These are phyloP conservation scores for Rhabdophis nuchalis DNA, from an alignment of 2,797 vertebrate genomes.

Conservation along the genomic window DNA sequence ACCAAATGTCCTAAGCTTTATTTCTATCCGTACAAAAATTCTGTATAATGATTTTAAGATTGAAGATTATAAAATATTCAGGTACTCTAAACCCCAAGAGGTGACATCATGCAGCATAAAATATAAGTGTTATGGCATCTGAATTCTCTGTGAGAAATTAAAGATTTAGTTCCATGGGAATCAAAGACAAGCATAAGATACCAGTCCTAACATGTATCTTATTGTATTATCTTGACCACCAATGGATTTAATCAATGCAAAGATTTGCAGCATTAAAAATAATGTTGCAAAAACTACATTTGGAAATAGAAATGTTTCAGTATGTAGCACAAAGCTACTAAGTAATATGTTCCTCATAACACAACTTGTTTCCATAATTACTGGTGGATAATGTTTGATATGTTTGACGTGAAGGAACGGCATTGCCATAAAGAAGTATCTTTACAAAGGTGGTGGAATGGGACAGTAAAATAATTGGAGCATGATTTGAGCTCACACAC, in stretches of 20 bases:
- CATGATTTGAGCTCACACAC: neutral
- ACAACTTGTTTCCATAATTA: neutral
- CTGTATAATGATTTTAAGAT: neutral
- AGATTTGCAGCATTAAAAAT: neutral
- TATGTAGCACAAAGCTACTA: neutral
- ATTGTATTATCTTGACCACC: neutral
- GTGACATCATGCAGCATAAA: neutral
- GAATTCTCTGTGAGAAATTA: too few species aligned
- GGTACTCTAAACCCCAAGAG: neutral
- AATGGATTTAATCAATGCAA: neutral
- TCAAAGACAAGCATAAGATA: neutral
- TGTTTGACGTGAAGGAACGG: neutral
- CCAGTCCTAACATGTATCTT: neutral
- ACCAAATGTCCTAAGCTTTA: neutral
- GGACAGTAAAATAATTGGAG: neutral
- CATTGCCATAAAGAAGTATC: fast-evolving
- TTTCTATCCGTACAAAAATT: neutral
- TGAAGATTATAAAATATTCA: neutral
- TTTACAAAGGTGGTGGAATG: neutral
- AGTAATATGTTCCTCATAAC: neutral
- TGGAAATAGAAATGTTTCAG: neutral
- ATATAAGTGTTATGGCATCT: neutral
- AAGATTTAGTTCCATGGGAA: neutral
- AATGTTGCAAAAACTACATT: neutral
- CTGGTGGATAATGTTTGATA: neutral